Conservation (phyloP, 64 coral and sea anemone genomes). For the Platygyra sinensis region DNA sequence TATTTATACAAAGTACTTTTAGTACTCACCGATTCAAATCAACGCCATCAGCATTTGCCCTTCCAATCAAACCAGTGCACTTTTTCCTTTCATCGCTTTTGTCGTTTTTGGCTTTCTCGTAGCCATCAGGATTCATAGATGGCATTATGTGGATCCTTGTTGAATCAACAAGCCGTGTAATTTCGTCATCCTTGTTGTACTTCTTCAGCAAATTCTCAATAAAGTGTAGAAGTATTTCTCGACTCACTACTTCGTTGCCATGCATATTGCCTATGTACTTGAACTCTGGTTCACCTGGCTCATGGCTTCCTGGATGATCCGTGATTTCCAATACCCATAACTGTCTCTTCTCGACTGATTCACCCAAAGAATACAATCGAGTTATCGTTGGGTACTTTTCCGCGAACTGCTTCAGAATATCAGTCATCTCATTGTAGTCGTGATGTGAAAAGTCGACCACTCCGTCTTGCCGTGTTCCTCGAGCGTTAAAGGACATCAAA, state of each 20-base stretch:
- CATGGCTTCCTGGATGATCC: slow-evolving; percentile 84
- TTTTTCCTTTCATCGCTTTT: neutral
- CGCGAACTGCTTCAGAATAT: slow-evolving; percentile 38
- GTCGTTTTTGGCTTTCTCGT: slow-evolving; percentile 53
- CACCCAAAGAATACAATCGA: slow-evolving; percentile 70
- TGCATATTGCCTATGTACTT: slow-evolving; percentile 99
- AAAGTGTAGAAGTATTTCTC: slow-evolving; percentile 87
- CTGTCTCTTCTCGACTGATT: slow-evolving; percentile 67
- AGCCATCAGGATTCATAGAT: slow-evolving; percentile 97
- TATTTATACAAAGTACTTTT: neutral
- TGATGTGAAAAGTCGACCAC: slow-evolving; percentile 76
- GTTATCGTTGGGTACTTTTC: slow-evolving; percentile 66
- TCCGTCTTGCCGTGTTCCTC: neutral
- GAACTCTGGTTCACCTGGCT: slow-evolving; percentile 87
- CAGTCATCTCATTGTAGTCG: slow-evolving; percentile 79
- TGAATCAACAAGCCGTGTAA: slow-evolving; percentile 75
- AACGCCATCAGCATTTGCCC: slow-evolving; percentile 59
- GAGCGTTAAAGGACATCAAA: neutral
- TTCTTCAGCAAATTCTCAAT: slow-evolving; percentile 77
- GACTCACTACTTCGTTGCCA: slow-evolving; percentile 94
- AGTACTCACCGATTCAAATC: slow-evolving; percentile 86
- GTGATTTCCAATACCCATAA: slow-evolving; percentile 93
- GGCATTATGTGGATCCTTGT: slow-evolving; percentile 98
- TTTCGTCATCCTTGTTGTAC: slow-evolving; percentile 65
- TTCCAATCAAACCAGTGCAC: slow-evolving; percentile 54